A percentile compares a stretch with the other conserved stretches of the same genome.
Conservation (phyloP, 2,113 vertebrate genomes). For the Malurus cyaneus region DNA sequence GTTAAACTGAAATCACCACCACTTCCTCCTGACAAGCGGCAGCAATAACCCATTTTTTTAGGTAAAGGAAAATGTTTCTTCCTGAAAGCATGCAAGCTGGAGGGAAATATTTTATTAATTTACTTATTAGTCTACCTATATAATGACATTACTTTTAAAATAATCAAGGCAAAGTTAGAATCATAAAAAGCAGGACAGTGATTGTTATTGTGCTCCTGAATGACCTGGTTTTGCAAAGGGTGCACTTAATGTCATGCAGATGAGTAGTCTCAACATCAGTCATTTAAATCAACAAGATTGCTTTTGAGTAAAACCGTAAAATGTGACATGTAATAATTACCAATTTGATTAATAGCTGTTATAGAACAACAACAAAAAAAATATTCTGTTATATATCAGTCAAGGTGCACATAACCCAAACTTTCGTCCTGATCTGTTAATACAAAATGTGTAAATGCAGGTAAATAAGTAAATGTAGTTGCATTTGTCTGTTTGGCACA, state of each 20-base stretch:
- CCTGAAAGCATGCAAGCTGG: neutral
- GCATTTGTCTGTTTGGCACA: neutral
- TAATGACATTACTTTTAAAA: neutral
- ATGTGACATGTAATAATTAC: neutral
- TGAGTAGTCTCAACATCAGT: neutral
- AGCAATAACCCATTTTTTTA: neutral
- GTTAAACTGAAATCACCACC: neutral
- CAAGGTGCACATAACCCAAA: neutral
- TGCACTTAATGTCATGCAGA: neutral
- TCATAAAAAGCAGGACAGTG: neutral
- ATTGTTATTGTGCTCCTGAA: neutral
- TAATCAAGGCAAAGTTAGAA: neutral
- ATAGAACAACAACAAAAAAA: neutral
- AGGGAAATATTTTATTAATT: neutral
- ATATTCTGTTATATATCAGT: neutral
- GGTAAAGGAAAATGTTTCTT: neutral
- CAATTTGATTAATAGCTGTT: neutral
- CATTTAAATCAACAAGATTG: neutral
- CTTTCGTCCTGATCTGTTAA: neutral
- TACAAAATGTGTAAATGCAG: neutral
- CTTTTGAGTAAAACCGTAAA: neutral
- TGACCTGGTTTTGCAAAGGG: neutral
- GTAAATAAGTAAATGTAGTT: neutral
- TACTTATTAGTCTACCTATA: neutral
- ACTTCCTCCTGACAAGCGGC: conserved; percentile 31